Evolutionary conservation across 2,797 vertebrate genomes (phyloP).

Genomic region (Heterohyrax brucei): DNA sequence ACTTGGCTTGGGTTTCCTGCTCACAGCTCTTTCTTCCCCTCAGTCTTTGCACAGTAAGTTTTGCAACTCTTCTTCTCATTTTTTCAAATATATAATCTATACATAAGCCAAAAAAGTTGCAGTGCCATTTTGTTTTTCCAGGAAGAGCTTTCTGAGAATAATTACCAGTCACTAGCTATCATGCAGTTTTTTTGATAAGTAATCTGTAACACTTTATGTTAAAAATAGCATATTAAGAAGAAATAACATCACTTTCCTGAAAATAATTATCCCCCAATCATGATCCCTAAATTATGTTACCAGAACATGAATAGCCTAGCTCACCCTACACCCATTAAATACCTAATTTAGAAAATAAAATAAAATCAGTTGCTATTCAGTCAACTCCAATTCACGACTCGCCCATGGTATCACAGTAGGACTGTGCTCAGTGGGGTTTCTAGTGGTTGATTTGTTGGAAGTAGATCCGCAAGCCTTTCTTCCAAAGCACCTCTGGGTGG

Average conservation of each 20-base stretch:
- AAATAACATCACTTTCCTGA: not conserved
- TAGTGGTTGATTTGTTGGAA: not conserved
- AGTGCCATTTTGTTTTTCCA: not conserved
- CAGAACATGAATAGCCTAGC: not conserved
- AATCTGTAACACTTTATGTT: not conserved
- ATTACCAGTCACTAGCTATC: not conserved
- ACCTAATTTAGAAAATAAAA: not conserved
- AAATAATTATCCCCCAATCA: not conserved
- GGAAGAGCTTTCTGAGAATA: not conserved
- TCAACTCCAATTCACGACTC: too few species aligned
- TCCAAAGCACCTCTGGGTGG: not conserved
- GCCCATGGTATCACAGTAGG: too few species aligned
- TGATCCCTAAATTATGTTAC: not conserved
- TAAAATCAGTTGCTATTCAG: not conserved
- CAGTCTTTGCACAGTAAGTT: not conserved
- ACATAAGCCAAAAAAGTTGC: not conserved
- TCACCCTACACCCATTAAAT: not conserved
- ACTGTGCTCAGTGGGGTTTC: not conserved
- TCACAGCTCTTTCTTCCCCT: not conserved
- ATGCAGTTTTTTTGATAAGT: not conserved
- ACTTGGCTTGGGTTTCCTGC: slow-evolving; percentile 60
- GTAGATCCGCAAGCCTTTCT: not conserved
- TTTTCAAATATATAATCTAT: slow-evolving; percentile 3
- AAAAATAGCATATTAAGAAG: slow-evolving; percentile 44
- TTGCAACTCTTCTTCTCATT: not conserved